A percentile compares a stretch with the other conserved stretches of the same genome.
Evolutionary conservation across 2,113 vertebrate species (phyloP).

Genomic region (Anguilla japonica): DNA sequence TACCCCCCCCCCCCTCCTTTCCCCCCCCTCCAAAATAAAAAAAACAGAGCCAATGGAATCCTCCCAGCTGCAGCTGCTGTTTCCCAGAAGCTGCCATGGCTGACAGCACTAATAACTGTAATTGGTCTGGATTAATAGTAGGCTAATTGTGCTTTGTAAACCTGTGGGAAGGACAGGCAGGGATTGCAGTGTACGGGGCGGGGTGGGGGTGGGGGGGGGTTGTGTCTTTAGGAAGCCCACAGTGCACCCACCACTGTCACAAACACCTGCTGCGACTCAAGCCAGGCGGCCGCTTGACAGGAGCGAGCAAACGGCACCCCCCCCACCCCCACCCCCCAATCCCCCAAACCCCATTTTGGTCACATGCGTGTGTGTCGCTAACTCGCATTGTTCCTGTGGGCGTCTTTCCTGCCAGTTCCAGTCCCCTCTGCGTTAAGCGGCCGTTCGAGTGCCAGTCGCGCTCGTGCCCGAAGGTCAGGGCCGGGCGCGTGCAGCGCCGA

Average conservation of each 20-base stretch:
- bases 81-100: conserved; percentile 23
- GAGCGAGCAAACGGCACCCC: background rate
- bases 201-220: background rate
- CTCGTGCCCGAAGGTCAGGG: background rate
- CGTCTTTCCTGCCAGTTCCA: background rate
- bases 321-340: background rate
- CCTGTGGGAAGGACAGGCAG: conserved; percentile 24
- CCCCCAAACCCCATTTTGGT: too few relatives aligned
- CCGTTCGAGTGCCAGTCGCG: background rate
- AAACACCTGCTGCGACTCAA: background rate
- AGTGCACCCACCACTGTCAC: background rate
- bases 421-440: background rate
- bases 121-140: conserved; percentile 34
- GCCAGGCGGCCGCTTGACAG: background rate
- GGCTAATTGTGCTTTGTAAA: conserved; percentile 32
- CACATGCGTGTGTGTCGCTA: background rate
- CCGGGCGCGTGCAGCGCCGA: too few relatives aligned
- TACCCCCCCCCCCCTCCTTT: too few relatives aligned
- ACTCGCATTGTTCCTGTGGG: too few relatives aligned
- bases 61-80: conserved; percentile 28
- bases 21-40: background rate
- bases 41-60: background rate
- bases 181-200: background rate
- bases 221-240: background rate
- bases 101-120: conserved; percentile 34